Percentiles rank a stretch among this genome's conserved stretches.
Conservation (phyloP, 2,797 vertebrate species). For the Rhabdomys pumilio region DNA sequence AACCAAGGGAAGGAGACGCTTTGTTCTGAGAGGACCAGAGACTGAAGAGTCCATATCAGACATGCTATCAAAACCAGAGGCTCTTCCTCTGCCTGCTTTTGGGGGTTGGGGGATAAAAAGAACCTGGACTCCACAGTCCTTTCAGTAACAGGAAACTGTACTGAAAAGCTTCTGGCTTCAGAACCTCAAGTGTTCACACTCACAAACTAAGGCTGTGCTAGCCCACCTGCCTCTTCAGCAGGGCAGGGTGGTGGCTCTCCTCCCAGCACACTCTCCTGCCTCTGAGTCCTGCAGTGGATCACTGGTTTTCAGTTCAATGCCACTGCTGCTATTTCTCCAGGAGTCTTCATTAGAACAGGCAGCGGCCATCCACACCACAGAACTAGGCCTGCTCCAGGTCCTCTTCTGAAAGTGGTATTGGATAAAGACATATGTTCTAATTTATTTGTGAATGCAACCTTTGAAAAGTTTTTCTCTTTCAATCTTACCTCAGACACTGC, state of each 20-base stretch:
- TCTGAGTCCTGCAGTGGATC: too few species aligned
- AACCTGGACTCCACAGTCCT: not conserved
- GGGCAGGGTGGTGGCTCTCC: not conserved
- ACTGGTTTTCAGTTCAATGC: not conserved
- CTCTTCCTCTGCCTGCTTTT: not conserved
- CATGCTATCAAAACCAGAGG: not conserved
- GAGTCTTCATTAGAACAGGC: not conserved
- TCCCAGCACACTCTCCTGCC: not conserved
- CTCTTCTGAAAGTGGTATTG: not conserved
- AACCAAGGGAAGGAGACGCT: not conserved
- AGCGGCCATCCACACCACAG: not conserved
- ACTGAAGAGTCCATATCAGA: not conserved
- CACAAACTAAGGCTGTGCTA: rapidly evolving
- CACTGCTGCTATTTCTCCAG: not conserved
- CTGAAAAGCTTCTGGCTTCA: not conserved
- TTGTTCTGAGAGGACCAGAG: not conserved
- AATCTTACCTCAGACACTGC: not conserved
- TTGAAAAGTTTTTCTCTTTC: slow-evolving; percentile 25
- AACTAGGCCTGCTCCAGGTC: not conserved
- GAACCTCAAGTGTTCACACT: not conserved
- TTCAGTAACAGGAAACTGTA: not conserved
- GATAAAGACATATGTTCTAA: not conserved
- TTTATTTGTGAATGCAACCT: not conserved
- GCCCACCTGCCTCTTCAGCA: not conserved
- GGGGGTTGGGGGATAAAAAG: not conserved